Evolutionary conservation across 2,888 invertebrate genomes (phyloP), one percentile per base, ranked within the genome.

Genomic region (Yponomeuta cagnagella): DNA sequence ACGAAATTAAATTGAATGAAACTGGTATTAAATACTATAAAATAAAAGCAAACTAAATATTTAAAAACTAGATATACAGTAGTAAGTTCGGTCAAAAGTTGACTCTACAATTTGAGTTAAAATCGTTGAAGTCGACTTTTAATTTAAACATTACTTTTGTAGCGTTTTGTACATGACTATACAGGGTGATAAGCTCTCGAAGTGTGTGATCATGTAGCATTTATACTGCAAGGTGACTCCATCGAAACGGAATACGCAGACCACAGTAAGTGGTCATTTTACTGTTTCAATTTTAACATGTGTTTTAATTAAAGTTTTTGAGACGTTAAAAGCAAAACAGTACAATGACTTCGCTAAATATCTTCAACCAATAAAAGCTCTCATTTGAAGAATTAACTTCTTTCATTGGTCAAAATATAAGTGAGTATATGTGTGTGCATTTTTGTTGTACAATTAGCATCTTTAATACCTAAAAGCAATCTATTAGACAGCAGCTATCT

Each of bases 141-240:
- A 15, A 58, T 15, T 58, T 58, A 15, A 58, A 58, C 12, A 2
- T 1, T 58, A 58, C 15, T 58, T 58, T 58, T 2, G 12, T 58
- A 58, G 52, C 15, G 3, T 58, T 58, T 12, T 12, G 52, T 15
- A 58, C 15, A 15, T 15, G 15, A 58, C 52, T 58, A 15, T 15
- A 58, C 5, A 58, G 2, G 30, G 30, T 72, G 74, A 75, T 75
- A 85, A 84, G 84, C 83, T 82, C 85, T 82, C 85, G 86, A 85
- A 82, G 86, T 87, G 88, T 89, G 89, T 89, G 87, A 88, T 82
- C 83, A 84, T 86, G 82, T 86, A 80, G 86, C 86, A 79, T 76
- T 86, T 88, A 15, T 58, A 58, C 15, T 58, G 52, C 52, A 88
- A 77, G 43, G 65, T 65, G 65, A 12, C 6, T 65, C 31, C 65